Conservation (phyloP, 2,888 invertebrate species). For the Heliconius hortense region DNA sequence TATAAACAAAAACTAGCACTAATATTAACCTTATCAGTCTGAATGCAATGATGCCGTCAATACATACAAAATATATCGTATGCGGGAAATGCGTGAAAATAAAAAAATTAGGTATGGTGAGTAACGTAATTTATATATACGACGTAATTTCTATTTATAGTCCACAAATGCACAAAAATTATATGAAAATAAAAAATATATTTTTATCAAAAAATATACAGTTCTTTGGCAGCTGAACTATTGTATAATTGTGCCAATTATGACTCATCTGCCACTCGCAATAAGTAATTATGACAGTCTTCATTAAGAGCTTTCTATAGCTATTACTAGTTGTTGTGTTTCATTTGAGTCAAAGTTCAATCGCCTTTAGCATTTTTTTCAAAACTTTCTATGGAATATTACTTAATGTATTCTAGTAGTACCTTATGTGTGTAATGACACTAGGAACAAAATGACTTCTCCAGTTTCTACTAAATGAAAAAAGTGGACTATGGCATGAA, state of each 20-base stretch:
- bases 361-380: not conserved
- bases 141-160: not conserved
- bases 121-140: no score
- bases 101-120: no score
- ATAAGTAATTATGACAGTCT: slow-evolving; percentile 9
- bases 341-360: slow-evolving; percentile 12
- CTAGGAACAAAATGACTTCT: not conserved
- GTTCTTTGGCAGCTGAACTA: not conserved
- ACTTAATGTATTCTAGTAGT: no score
- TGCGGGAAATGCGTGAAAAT: no score
- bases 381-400: not conserved
- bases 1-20: no score
- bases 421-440: not conserved
- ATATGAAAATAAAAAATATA: not conserved
- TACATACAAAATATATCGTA: no score
- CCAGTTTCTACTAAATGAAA: no score
- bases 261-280: slow-evolving; percentile 23
- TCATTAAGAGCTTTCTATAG: slow-evolving; percentile 21
- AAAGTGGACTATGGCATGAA: no score
- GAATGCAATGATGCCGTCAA: no score
- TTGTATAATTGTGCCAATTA: slow-evolving; percentile 28
- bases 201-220: not conserved
- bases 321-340: slow-evolving; percentile 12
- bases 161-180: not conserved
- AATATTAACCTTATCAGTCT: no score